These are phyloP conservation scores for Trichomycterus rosablanca DNA, from an alignment of 2,113 vertebrate genomes.

Conservation along the genomic window DNA sequence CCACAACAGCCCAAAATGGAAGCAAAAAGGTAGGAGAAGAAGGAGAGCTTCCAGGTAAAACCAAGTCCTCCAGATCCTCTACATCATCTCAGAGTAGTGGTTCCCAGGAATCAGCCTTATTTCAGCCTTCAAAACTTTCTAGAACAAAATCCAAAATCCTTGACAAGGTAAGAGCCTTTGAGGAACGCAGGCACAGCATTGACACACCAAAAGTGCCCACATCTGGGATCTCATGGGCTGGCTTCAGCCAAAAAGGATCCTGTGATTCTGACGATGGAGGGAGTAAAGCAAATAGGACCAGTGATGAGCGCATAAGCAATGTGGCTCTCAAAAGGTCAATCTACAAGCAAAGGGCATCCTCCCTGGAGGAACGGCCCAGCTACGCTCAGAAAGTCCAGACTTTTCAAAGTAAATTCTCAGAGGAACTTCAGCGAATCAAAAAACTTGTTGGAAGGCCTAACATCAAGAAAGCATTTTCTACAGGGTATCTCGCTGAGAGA, in stretches of 20 bases:
- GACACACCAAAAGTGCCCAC: conserved; percentile 68
- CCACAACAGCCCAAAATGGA: too few species aligned
- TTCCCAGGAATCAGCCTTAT: conserved; percentile 66
- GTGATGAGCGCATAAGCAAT: too few species aligned
- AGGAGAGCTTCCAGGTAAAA: conserved; percentile 64
- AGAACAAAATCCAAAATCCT: conserved; percentile 78
- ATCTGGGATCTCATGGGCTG: conserved; percentile 58
- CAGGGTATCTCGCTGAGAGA: conserved; percentile 64
- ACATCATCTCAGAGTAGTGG: conserved; percentile 66
- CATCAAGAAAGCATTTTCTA: conserved; percentile 64
- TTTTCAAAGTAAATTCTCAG: conserved; percentile 83
- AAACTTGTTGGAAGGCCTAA: conserved; percentile 67
- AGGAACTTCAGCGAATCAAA: conserved; percentile 87
- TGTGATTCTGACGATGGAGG: too few species aligned
- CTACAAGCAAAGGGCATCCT: conserved; percentile 86
- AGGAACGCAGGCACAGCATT: conserved; percentile 76
- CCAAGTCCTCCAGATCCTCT: conserved; percentile 69
- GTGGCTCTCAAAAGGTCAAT: conserved; percentile 69
- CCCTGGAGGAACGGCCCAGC: conserved; percentile 80
- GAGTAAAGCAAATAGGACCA: too few species aligned
- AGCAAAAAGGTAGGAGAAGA: conserved; percentile 63
- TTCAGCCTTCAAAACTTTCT: conserved; percentile 72
- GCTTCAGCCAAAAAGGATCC: conserved; percentile 67
- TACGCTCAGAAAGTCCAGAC: conserved; percentile 71
- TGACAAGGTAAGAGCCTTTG: conserved; percentile 82